Base-by-base conservation (phyloP, 2,797 vertebrate genomes). In the Momotus momota region DNA sequence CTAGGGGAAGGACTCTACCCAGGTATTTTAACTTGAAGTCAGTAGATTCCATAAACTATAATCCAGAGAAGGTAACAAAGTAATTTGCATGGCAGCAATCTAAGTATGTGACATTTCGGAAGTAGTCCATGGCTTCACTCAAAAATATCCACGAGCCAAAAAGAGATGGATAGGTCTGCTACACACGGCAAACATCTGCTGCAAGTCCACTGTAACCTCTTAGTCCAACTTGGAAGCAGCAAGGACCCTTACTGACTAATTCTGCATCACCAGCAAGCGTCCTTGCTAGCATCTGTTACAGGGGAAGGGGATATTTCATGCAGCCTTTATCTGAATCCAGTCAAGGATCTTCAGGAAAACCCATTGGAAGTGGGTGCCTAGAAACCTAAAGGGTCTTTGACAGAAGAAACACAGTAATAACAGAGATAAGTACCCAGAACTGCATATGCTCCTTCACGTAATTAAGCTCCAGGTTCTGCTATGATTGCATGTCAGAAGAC, bases 271-370 rank as follows among this genome's bases (percentile, higher is more conserved):
- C 65, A 86, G 61, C 33, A 73, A 83, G 40, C 3, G 25, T 90
- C 95, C 91, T 95, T 94, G 82, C 40, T 64, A 75, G 48, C 83
- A 60, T 88, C 85, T 95, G 73, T 71, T 94, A 70, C 35, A 31
- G 13, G n/a, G 21, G 3, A 94, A 61, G 38, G 9, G 67, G 48
- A 66, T 79, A 75, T 46, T 70, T 91, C 62, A 54, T 19, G 33
- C 17, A 11, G 40, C 70, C 31, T 49, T 86, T 35, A 77, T 35
- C 73, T 4, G 3, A 41, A 86, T n/a, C 31, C 46, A 70, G n/a
- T 27, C 65, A 69, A 74, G 40, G 66, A 57, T 55, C 58, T 58
- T 81, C 51, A 73, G 57, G 31, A 66, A 84, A 90, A 90, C 66
- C 46, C 55, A 66, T 2, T 40, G 40, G 74, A 88, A 73, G 8